phyloP scores from a whole-genome alignment of 1,140 invertebrate species.

The Drosophila watanabei region DNA sequence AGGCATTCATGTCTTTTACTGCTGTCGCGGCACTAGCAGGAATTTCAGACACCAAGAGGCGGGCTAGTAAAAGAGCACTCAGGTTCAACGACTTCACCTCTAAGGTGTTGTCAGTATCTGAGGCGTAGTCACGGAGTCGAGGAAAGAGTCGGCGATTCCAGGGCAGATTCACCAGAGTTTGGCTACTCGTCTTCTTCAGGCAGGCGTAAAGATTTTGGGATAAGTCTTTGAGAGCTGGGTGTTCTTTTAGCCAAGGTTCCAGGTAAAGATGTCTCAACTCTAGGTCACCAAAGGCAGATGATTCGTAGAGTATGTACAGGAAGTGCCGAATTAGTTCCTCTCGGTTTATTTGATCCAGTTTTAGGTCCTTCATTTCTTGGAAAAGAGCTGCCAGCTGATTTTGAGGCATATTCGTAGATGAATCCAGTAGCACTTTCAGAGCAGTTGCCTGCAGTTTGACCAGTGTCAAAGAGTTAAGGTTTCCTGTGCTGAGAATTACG shows the following conservation, averaged over 20 bases:
- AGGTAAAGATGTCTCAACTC: constrained; percentile 66
- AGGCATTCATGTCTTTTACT: constrained; percentile 47
- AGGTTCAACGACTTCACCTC: constrained; percentile 39
- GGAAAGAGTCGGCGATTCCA: constrained; percentile 76
- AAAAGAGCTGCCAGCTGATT: constrained; percentile 30
- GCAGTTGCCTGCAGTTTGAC: constrained; percentile 72
- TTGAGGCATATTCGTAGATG: background rate
- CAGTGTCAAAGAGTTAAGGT: constrained; percentile 60
- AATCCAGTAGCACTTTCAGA: constrained; percentile 58
- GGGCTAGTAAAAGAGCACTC: constrained; percentile 58
- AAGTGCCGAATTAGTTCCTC: constrained; percentile 36
- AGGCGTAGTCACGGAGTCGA: constrained; percentile 72
- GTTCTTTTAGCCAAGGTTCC: constrained; percentile 37
- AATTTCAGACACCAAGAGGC: constrained; percentile 53
- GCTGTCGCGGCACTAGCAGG: constrained; percentile 14
- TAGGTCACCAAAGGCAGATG: constrained; percentile 57
- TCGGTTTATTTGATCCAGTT: constrained; percentile 40
- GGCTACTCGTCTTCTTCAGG: constrained; percentile 15
- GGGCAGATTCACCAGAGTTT: constrained; percentile 49
- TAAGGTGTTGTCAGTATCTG: background rate
- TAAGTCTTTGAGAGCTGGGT: constrained; percentile 31
- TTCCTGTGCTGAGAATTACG: constrained; percentile 59
- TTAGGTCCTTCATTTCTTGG: constrained; percentile 32
- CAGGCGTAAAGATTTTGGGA: constrained; percentile 28
- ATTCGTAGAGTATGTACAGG: constrained; percentile 71